Evolutionary conservation across 92 coral and sea anemone species (phyloP).

Genomic region (Ricordea florida): DNA sequence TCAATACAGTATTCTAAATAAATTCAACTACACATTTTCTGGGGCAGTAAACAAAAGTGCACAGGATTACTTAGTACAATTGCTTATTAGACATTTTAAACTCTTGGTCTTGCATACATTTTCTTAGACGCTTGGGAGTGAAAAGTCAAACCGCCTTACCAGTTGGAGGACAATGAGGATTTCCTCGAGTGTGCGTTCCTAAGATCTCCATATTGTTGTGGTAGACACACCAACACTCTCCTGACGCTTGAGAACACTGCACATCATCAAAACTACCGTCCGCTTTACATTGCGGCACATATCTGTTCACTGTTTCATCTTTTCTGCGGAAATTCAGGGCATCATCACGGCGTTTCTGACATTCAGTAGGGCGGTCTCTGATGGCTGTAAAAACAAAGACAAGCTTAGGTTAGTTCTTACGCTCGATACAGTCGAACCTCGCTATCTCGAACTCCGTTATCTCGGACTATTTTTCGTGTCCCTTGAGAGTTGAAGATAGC

Average conservation of each 20-base stretch:
- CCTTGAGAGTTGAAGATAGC: too few species aligned
- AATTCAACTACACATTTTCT: too few species aligned
- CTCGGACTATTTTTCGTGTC: too few species aligned
- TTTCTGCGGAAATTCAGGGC: constrained; percentile 46
- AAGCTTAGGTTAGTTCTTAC: too few species aligned
- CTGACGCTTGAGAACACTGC: constrained; percentile 75
- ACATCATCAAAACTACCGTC: constrained; percentile 79
- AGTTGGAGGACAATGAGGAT: constrained; percentile 61
- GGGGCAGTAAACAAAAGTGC: too few species aligned
- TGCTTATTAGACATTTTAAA: too few species aligned
- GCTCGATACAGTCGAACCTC: too few species aligned
- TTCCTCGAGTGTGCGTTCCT: constrained; percentile 71
- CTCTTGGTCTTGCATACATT: too few species aligned
- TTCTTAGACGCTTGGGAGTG: not conserved
- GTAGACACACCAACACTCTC: constrained; percentile 93
- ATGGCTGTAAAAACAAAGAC: constrained; percentile 13
- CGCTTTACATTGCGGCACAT: constrained; percentile 65
- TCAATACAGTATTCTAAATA: too few species aligned
- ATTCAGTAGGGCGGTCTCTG: constrained; percentile 49
- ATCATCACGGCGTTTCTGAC: constrained; percentile 51
- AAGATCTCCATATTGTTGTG: constrained; percentile 55
- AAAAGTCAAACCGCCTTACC: constrained; percentile 16
- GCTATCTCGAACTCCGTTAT: too few species aligned
- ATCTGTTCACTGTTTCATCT: constrained; percentile 25
- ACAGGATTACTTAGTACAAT: too few species aligned